Base-by-base conservation (phyloP, 2,797 vertebrate genomes). In the Hipposideros larvatus region DNA sequence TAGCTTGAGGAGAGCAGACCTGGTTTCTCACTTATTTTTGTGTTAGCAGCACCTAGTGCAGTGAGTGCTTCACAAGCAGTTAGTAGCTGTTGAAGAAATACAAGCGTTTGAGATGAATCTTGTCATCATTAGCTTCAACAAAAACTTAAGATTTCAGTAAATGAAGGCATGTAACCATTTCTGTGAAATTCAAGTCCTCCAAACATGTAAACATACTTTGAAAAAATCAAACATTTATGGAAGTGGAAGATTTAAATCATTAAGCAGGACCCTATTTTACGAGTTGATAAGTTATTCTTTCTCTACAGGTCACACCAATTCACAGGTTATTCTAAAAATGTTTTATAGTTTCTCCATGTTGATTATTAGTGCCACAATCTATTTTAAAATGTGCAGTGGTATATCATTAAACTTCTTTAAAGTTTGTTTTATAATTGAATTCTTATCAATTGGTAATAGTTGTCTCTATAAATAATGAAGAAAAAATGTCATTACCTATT, bases 181-280 rank as follows among this genome's bases (percentile, higher is more conserved):
- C 61, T 90, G 31, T 75, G 86, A 77, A 90, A 75, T 63, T 90
- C 51, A 63, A 3, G 15, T 63, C 85, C 61, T 73, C 26, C 75
- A 18, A 87, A 90, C 41, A 31, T 95, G 84, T 85, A 71, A 95
- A 65, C 11, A 5, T 83, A 87, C 16, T 79, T 93, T 48, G 57
- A 71, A 85, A 77, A 92, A 46, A 63, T n/a, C 26, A 71, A 65
- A 71, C 48, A 22, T 57, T 80, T 79, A 11, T 63, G 53, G 22
- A 83, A 75, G 21, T 71, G 11, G 59, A 78, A 89, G 19, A 48
- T 61, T 57, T 65, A 93, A 84, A 85, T 71, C 63, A 63, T 63
- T 70, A 89, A 77, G 37, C 37, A 53, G 28, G 26, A 46, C 46
- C 51, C 53, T 83, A 87, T 51, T 82, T 55, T 79, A 86, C 63